Evolutionary conservation across 2,888 invertebrate species (phyloP), one percentile per base, ranked within the genome.

Genomic region (Caenorhabditis parvicauda): DNA sequence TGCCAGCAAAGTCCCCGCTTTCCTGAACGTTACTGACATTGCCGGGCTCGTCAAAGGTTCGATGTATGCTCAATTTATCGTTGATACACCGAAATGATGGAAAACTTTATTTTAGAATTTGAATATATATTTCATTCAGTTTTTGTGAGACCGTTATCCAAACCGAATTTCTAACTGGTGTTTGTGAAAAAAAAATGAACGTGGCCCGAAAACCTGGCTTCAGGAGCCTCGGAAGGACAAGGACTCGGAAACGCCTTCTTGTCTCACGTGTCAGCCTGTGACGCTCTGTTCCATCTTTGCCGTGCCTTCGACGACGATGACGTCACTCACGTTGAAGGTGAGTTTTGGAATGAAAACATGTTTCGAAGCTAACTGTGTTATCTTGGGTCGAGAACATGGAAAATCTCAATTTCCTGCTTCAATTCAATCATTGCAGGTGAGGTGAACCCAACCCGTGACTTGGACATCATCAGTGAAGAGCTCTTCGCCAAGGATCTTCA

Each of bases 181-280:
- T 29, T 46, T 46, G 12, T 21, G 17, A 29, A 46, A 46, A 46
- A 29, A 28, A 29, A 46, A 28, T 28, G 47, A 17, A 29, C 14
- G 1, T 44, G 1, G 1, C 12, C 25, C 38, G 1, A 19, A 49
- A n/a, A 29, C 28, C n/a, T n/a, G n/a, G n/a, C n/a, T 57, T 56
- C 27, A 62, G 69, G 79, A 35, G 98, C 98, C 2, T 90, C 93
- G 3, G 94, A 96, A 82, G 98, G 98, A 0, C 92, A 95, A 83
- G 95, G 98, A 1, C 86, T 99, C 54, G 98, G 98, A 79, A 99
- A 99, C 83, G 94, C 93, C 62, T 99, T 99, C 84, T 87, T 99
- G 43, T 94, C 96, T 4, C 94, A 99, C 84, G 96, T 99, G 80
- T 91, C 89, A 82, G 96, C 95, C 17, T 98, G 98, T 82, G 98